Conservation (phyloP, 2,888 invertebrate genomes). For the Polyommatus iphigenia region DNA sequence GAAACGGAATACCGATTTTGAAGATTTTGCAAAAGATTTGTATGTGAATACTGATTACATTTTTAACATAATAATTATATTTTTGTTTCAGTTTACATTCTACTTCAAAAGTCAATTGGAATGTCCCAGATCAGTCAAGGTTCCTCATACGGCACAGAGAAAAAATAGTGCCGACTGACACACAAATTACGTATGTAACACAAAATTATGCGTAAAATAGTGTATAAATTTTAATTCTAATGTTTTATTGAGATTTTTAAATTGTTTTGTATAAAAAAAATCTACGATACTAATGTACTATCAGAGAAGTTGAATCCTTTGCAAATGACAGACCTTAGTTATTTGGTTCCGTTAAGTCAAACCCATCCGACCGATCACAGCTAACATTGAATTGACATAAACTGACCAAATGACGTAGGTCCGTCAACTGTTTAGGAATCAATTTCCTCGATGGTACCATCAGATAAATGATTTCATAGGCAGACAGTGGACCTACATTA, state of each 20-base stretch:
- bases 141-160: conserved; percentile 87
- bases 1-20: no score
- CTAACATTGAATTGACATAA: no score
- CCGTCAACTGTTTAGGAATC: no score
- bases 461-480: not conserved
- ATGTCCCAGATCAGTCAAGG: conserved; percentile 92
- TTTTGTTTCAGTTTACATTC: conserved; percentile 84
- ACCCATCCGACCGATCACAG: no score
- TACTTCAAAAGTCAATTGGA: conserved; percentile 89
- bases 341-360: no score
- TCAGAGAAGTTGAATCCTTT: no score
- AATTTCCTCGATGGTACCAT: no score
- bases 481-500: not conserved
- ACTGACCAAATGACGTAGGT: no score
- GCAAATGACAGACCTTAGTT: no score
- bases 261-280: conserved; percentile 12
- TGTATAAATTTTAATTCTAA: conserved; percentile 14
- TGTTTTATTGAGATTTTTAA: not conserved
- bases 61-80: conserved; percentile 34
- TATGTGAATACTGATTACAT: not conserved
- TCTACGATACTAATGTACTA: not conserved
- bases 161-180: conserved; percentile 61
- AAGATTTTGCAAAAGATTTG: no score
- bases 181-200: conserved; percentile 44
- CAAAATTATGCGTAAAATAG: conserved; percentile 8